Evolutionary conservation across 1,140 invertebrate species (phyloP), one percentile per base, ranked within the genome.

Genomic region (Dinoponera quadriceps): DNA sequence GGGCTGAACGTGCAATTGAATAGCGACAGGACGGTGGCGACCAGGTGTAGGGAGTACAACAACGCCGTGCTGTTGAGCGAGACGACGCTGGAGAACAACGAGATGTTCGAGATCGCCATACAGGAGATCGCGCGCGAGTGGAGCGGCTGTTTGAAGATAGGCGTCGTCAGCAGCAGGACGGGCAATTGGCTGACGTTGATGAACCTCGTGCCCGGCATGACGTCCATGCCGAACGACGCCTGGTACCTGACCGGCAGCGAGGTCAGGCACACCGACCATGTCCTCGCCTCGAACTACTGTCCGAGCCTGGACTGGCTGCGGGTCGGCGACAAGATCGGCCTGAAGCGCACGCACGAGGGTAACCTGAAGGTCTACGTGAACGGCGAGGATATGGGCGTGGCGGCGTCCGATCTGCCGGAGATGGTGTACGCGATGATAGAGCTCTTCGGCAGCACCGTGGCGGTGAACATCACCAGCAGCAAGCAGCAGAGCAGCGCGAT

Each of bases 371-470:
- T 96, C 65, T 95, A 95, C 78, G 94, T 98, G 0, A 98, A 98
- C 93, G 97, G 97, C 0, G 97, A 97, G 93, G 97, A 98, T 90
- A 95, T 98, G 91, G 97, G 97, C n/a, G 95, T 97, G n/a, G 96
- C 97, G 27, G 97, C 97, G 25, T 94, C 95, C n/a, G 96, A 97
- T 91, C 94, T 98, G 82, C 96, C 97, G 25, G 97, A 96, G 92
- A 96, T 96, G 94, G 96, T 97, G 29, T 97, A 96, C 92, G 96
- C 95, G 5, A 96, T 97, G 1, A 94, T 97, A 62, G 97, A 98
- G 89, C 90, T 98, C 14, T 96, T 96, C 87, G 97, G 97, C 3
- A 95, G 95, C n/a, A 96, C 96, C 0, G 95, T 96, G 83, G 95
- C 95, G 9, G 95, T 97, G 0, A 95, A 95, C 71, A 95, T 97